Conservation (phyloP, 2,888 invertebrate genomes). For the Chelonus formosanus region DNA sequence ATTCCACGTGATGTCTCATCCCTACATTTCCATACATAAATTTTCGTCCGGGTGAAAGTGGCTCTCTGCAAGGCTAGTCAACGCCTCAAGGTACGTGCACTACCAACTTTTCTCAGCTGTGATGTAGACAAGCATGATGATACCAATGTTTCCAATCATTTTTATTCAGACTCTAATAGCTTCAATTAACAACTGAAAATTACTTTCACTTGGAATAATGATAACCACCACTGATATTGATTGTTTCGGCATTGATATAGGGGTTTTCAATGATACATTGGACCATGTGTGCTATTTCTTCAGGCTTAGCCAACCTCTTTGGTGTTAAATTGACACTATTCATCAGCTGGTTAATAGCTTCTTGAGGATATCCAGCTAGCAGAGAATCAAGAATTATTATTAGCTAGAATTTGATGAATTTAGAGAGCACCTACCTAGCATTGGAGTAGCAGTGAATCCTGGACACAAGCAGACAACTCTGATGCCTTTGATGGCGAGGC, state of each 20-base stretch:
- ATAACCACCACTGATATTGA: conserved; percentile 44
- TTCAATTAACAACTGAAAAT: no score
- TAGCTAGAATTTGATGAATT: no score
- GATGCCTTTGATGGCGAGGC: conserved; percentile 46
- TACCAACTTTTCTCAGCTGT: no score
- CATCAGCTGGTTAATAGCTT: conserved; percentile 15
- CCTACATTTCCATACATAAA: conserved; percentile 61
- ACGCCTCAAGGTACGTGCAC: no score
- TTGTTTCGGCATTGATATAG: conserved; percentile 43
- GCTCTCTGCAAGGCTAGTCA: conserved; percentile 21
- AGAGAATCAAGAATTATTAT: no score
- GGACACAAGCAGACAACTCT: conserved; percentile 81
- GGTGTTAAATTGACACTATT: conserved; percentile 37
- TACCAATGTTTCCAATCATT: background rate
- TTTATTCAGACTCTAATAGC: no score
- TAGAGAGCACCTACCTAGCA: conserved; percentile 40
- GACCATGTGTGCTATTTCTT: conserved; percentile 48
- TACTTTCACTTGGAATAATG: conserved; percentile 21
- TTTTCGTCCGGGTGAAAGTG: conserved; percentile 52
- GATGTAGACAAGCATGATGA: no score
- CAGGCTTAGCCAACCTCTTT: conserved; percentile 40
- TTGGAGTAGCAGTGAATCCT: conserved; percentile 64
- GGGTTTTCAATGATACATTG: conserved; percentile 49
- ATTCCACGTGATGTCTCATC: conserved; percentile 58
- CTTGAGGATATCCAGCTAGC: background rate